These are phyloP conservation scores for Chaenogobius annularis DNA, from an alignment of 2,113 vertebrate species.

Conservation along the genomic window DNA sequence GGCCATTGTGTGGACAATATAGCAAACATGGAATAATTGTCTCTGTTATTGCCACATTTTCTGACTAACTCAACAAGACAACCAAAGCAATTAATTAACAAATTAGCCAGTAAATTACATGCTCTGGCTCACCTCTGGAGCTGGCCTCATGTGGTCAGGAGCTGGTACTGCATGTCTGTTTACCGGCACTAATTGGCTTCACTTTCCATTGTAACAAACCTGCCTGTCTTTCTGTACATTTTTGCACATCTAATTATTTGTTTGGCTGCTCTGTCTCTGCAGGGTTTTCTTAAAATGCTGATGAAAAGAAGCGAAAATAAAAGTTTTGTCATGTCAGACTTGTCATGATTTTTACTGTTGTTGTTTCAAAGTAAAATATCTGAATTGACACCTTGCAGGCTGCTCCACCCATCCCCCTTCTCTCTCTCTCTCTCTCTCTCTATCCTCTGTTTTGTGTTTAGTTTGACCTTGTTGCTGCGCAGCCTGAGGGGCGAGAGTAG, in stretches of 20 bases:
- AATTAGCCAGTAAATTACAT: neutral
- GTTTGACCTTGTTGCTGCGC: conserved; percentile 68
- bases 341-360: conserved; percentile 2
- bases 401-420: conserved; percentile 15
- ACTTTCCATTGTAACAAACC: conserved; percentile 7
- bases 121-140: neutral
- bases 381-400: conserved; percentile 19
- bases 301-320: conserved; percentile 4
- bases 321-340: conserved; percentile 8
- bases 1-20: no score
- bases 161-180: neutral
- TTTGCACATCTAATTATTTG: conserved; percentile 8
- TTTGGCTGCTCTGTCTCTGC: neutral
- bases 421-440: neutral
- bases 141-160: neutral
- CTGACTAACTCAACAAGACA: neutral
- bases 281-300: conserved; percentile 11
- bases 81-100: neutral
- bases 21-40: neutral
- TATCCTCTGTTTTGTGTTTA: neutral
- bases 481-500: conserved; percentile 23
- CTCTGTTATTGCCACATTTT: no score
- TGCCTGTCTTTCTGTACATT: conserved; percentile 9
- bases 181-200: conserved; percentile 3
- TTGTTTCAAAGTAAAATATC: conserved; percentile 14